Evolutionary conservation across 2,888 invertebrate genomes (phyloP).

Genomic region (Homarus gammarus): DNA sequence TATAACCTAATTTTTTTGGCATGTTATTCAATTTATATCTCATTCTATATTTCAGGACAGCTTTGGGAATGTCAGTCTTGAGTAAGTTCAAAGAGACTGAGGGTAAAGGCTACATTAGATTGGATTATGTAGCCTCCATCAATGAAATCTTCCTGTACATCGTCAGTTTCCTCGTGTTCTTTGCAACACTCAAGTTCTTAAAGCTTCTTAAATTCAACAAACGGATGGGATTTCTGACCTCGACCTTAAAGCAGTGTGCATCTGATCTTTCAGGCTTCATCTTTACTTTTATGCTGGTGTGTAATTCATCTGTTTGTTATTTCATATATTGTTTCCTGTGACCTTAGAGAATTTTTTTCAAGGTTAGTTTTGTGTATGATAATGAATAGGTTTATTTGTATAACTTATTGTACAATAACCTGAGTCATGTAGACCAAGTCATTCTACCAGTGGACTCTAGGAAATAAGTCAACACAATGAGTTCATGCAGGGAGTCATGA

Average conservation of each 20-base stretch:
- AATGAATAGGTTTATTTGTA: too few species aligned
- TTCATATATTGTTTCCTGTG: background rate
- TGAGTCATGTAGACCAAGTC: too few species aligned
- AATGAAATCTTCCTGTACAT: slow-evolving; percentile 80
- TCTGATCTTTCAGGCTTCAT: slow-evolving; percentile 78
- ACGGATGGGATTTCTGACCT: slow-evolving; percentile 77
- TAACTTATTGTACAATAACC: too few species aligned
- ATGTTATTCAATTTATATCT: background rate
- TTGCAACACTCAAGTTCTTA: slow-evolving; percentile 81
- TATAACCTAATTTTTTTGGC: background rate
- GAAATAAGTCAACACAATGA: too few species aligned
- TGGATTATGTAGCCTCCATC: slow-evolving; percentile 80
- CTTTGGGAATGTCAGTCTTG: background rate
- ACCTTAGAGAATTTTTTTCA: too few species aligned
- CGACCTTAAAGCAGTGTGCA: slow-evolving; percentile 77
- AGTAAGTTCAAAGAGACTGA: slow-evolving; percentile 47
- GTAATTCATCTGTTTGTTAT: background rate
- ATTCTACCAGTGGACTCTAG: too few species aligned
- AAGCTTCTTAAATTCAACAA: slow-evolving; percentile 79
- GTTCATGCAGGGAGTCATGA: too few species aligned
- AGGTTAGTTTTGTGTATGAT: too few species aligned
- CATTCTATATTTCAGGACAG: slow-evolving; percentile 19
- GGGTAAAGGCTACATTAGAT: slow-evolving; percentile 75
- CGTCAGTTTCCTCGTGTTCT: slow-evolving; percentile 80
- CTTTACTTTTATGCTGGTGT: slow-evolving; percentile 80